These are phyloP conservation scores for Peromyscus eremicus DNA, from an alignment of 2,797 vertebrate genomes.

Conservation along the genomic window DNA sequence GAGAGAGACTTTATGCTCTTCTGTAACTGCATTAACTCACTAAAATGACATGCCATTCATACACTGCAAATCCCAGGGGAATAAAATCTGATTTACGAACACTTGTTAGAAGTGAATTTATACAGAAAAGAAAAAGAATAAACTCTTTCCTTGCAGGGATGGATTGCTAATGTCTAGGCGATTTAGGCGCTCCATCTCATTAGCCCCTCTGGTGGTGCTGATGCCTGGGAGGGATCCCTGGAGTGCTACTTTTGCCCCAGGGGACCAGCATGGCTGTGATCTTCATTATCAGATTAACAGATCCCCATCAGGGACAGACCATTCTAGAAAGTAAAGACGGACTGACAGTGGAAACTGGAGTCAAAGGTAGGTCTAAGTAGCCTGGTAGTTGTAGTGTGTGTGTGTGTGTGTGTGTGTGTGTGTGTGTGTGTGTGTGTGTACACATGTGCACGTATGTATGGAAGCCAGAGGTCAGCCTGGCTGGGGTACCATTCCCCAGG, in stretches of 20 bases:
- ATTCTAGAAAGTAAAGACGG: neutral
- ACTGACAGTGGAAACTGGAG: conserved; percentile 35
- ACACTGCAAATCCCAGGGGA: conserved; percentile 75
- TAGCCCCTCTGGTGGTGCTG: conserved; percentile 22
- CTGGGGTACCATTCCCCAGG: neutral
- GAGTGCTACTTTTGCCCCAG: neutral
- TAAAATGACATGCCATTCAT: conserved; percentile 79
- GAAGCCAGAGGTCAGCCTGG: neutral
- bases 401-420: neutral
- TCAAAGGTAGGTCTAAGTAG: neutral
- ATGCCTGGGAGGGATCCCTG: rapidly evolving
- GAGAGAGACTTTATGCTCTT: conserved; percentile 71
- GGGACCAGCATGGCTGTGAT: neutral
- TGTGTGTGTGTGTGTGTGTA: too few species aligned
- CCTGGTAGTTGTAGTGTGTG: neutral
- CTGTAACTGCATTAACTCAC: conserved; percentile 78
- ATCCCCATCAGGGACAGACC: neutral
- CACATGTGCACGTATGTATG: too few species aligned
- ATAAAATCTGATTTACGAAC: conserved; percentile 86
- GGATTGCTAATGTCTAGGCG: conserved; percentile 69
- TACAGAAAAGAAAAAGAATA: conserved; percentile 78
- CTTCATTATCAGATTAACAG: neutral
- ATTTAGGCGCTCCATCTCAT: conserved; percentile 15
- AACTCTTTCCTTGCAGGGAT: conserved; percentile 80
- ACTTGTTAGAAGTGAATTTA: conserved; percentile 86